Percentiles rank a stretch among this genome's conserved stretches.
phyloP scores from a whole-genome alignment of 23 tunicate genomes.

The Trididemnum nubilum region DNA sequence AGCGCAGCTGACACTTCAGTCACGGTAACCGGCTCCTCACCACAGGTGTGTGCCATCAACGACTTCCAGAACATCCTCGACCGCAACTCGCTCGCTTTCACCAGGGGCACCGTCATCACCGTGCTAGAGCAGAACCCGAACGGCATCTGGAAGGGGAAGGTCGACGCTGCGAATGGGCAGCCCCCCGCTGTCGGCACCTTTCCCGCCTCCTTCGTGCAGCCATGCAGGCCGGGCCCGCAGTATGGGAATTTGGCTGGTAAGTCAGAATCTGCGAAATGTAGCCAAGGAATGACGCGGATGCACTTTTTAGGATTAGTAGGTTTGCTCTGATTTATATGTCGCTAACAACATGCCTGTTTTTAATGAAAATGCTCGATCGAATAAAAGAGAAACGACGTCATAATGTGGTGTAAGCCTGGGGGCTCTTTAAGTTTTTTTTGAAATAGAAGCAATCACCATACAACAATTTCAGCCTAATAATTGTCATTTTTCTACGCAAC shows the following conservation, averaged over 20 bases:
- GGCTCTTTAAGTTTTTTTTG: too few species aligned
- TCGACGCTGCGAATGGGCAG: constrained; percentile 30
- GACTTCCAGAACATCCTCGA: constrained; percentile 64
- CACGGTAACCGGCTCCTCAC: too few species aligned
- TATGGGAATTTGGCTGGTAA: constrained; percentile 2
- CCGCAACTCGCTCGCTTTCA: constrained; percentile 40
- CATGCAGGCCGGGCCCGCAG: not conserved
- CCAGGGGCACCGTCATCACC: constrained; percentile 55
- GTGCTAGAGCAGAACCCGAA: constrained; percentile 46
- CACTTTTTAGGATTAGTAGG: too few species aligned
- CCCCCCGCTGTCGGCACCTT: constrained; percentile 40
- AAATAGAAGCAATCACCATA: too few species aligned
- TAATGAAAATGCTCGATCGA: too few species aligned
- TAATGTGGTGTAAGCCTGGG: too few species aligned
- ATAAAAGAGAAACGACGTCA: too few species aligned
- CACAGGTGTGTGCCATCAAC: constrained; percentile 59
- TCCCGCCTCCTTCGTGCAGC: constrained; percentile 53
- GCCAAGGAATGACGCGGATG: not conserved
- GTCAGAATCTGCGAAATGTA: not conserved
- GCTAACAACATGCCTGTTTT: too few species aligned
- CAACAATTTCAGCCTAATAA: too few species aligned
- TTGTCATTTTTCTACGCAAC: too few species aligned
- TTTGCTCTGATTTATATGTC: too few species aligned
- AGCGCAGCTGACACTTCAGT: too few species aligned
- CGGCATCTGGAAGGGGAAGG: constrained; percentile 60